Percentiles rank a stretch among this genome's conserved stretches.
These are phyloP conservation scores for Gracilinanus agilis DNA, from an alignment of 2,113 vertebrate genomes.

Conservation along the genomic window DNA sequence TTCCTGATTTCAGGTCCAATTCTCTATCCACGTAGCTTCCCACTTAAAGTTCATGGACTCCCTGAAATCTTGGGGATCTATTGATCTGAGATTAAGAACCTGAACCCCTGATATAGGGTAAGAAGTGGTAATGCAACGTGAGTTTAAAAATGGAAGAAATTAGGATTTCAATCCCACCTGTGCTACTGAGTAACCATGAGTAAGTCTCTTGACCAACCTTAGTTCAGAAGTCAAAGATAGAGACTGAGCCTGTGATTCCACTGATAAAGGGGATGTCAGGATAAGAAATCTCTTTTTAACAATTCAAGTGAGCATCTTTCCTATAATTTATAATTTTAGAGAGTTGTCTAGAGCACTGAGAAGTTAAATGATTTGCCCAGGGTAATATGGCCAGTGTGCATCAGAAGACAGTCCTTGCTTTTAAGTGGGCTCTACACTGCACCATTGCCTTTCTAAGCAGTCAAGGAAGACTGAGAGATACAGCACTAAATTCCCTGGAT, in stretches of 20 bases:
- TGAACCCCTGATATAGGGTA: not conserved
- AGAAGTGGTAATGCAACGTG: not conserved
- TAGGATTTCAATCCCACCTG: not conserved
- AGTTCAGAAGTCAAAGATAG: not conserved
- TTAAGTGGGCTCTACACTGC: not conserved
- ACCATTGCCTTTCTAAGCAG: not conserved
- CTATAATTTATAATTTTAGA: not conserved
- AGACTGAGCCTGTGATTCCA: not conserved
- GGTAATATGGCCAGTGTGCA: not conserved
- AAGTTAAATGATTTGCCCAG: not conserved
- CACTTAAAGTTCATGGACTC: no score
- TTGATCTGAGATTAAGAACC: not conserved
- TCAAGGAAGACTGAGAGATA: not conserved
- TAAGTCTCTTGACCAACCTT: not conserved
- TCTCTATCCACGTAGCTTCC: no score
- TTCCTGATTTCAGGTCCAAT: no score
- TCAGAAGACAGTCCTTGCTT: not conserved
- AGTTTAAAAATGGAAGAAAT: not conserved
- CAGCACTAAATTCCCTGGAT: not conserved
- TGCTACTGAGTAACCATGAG: not conserved
- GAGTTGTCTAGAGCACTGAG: not conserved
- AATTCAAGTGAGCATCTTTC: not conserved
- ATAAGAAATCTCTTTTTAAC: not conserved
- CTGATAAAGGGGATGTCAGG: not conserved
- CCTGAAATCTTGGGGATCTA: not conserved